Evolutionary conservation across 2,888 invertebrate species (phyloP).

Genomic region (Drosophila demipolita): DNA sequence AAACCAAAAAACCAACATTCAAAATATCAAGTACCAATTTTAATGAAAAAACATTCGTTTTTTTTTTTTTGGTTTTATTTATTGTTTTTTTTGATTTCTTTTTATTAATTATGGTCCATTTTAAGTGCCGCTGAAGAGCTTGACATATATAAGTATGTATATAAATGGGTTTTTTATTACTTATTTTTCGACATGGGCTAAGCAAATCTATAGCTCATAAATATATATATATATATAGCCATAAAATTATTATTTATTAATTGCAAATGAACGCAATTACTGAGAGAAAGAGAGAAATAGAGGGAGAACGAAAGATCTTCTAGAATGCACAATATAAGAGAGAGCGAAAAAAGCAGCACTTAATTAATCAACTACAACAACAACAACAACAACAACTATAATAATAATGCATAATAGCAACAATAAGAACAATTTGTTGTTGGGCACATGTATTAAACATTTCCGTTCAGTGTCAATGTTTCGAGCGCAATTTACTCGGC

Average conservation of each 20-base stretch:
- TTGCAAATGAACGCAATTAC: conserved; percentile 59
- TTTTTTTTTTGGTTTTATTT: conserved; percentile 27
- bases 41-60: conserved; percentile 27
- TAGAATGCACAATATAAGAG: conserved; percentile 51
- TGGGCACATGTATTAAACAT: conserved; percentile 83
- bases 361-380: conserved; percentile 71
- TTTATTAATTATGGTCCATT: conserved; percentile 61
- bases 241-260: conserved; percentile 47
- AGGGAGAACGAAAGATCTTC: conserved; percentile 21
- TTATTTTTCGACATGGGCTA: conserved; percentile 29
- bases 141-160: conserved; percentile 36
- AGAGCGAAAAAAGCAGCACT: conserved; percentile 46
- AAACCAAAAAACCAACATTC: conserved; percentile 67
- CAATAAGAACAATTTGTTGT: conserved; percentile 60
- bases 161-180: conserved; percentile 8
- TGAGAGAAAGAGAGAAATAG: not conserved
- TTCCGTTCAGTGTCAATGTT: conserved; percentile 85
- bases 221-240: conserved; percentile 36
- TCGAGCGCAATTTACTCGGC: conserved; percentile 75
- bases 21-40: conserved; percentile 72
- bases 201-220: conserved; percentile 21
- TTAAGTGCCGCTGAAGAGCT: conserved; percentile 56
- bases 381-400: conserved; percentile 47
- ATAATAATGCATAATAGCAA: conserved; percentile 58
- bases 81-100: conserved; percentile 39